Conservation (phyloP, 2,797 vertebrate species). For the Tamandua tetradactyla region DNA sequence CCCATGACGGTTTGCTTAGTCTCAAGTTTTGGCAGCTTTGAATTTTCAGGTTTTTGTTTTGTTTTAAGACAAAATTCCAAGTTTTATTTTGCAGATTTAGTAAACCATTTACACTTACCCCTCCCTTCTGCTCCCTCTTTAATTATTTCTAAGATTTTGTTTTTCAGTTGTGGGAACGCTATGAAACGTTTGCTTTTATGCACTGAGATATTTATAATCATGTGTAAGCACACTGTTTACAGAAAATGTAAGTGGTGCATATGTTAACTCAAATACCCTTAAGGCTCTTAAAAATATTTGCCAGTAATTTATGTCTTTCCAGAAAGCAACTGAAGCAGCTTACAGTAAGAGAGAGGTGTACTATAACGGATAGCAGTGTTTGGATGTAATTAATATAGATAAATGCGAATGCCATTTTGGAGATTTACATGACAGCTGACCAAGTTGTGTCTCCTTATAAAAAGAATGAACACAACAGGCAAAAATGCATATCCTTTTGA, state of each 20-base stretch:
- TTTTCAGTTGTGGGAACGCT: slow-evolving; percentile 71
- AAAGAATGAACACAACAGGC: not conserved
- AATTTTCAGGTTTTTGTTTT: slow-evolving; percentile 72
- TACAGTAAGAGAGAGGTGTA: not conserved
- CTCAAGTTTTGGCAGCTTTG: slow-evolving; percentile 67
- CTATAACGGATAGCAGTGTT: not conserved
- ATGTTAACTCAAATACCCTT: slow-evolving; percentile 61
- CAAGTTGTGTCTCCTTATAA: not conserved
- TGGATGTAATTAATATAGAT: not conserved
- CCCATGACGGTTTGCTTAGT: slow-evolving; percentile 63
- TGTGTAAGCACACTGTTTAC: slow-evolving; percentile 61
- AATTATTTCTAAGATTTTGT: slow-evolving; percentile 76
- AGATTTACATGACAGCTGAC: not conserved
- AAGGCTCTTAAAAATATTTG: slow-evolving; percentile 64
- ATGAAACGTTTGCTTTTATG: slow-evolving; percentile 59
- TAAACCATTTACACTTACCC: slow-evolving; percentile 65
- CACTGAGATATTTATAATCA: slow-evolving; percentile 72
- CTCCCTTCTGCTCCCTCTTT: slow-evolving; percentile 61
- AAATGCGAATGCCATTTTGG: not conserved
- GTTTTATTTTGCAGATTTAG: slow-evolving; percentile 71
- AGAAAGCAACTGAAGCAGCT: slow-evolving; percentile 27
- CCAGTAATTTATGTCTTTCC: slow-evolving; percentile 55
- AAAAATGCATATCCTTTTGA: not conserved
- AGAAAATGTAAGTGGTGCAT: slow-evolving; percentile 64
- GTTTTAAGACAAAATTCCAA: slow-evolving; percentile 69